Evolutionary conservation across 2,888 invertebrate species (phyloP), one percentile per base, ranked within the genome.

Genomic region (Eilema sororculum): DNA sequence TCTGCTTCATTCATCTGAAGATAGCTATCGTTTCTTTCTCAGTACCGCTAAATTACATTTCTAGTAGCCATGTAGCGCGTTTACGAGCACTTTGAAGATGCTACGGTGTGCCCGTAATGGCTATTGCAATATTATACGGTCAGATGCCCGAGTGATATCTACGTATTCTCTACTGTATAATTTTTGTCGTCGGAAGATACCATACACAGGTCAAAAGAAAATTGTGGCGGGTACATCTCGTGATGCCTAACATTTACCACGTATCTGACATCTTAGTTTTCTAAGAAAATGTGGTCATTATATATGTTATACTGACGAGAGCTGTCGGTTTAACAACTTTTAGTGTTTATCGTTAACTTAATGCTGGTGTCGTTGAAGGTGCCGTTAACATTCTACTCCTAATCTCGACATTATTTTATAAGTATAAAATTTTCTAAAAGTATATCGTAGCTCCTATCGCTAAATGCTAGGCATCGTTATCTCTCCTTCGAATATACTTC

Each of bases 21-120:
- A 94, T 93, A 90, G 90, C 86, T 88, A 93, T 94, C 93, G 86
- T 87, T 90, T 91, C 88, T 92, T 93, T 93, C 93, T 89, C 88
- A 86, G 94, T 94, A 93, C 94, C 93, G 94, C 94, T 94, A 95
- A 93, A 94, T 93, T 91, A 92, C 93, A 90, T 90, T 93, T 93
- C 93, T 94, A 95, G 94, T 93, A 93, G 95, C 93, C 88, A 90
- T 90, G 91, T 90, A 91, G 89, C 91, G 89, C 92, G 91, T 94
- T 95, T 95, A 95, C 91, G 94, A 94, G 91, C 87, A 92, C 92
- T 94, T 94, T 90, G 90, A 91, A 92, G 94, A 95, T 93, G 93
- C 90, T 89, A 90, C 91, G 87, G 89, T 92, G 90, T 91, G 90
- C 89, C 90, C 89, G 90, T 93, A 93, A 93, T 93, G 93, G 93